Percentiles rank a stretch among this genome's conserved stretches.
Conservation (phyloP, 2,113 vertebrate species). For the Beaufortia kweichowensis region DNA sequence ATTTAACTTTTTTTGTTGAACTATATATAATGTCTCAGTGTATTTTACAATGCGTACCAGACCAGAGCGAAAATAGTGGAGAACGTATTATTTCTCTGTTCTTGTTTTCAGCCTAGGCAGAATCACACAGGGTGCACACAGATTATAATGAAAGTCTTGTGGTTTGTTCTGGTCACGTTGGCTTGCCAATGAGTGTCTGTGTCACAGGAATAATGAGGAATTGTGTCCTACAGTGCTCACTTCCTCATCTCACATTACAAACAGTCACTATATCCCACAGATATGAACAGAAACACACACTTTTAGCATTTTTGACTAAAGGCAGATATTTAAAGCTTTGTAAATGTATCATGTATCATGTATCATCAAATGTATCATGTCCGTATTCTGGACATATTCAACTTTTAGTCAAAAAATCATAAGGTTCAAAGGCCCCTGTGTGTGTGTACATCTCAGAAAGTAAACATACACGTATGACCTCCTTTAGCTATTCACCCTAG, state of each 20-base stretch:
- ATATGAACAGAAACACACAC: too few relatives aligned
- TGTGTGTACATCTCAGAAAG: background rate
- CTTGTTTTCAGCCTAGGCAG: background rate
- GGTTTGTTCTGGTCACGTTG: conserved; percentile 28
- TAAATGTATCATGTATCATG: too few relatives aligned
- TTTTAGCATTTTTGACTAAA: too few relatives aligned
- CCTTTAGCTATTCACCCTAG: too few relatives aligned
- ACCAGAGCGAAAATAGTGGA: background rate
- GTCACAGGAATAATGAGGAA: conserved; percentile 33
- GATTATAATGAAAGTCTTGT: conserved; percentile 46
- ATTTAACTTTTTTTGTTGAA: too few relatives aligned
- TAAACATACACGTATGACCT: background rate
- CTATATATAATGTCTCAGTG: background rate
- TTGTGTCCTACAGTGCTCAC: conserved; percentile 33
- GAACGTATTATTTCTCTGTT: background rate
- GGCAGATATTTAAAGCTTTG: background rate
- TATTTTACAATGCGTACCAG: background rate
- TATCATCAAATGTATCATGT: too few relatives aligned
- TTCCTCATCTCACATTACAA: conserved; percentile 9
- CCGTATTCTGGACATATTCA: background rate
- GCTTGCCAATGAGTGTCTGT: background rate
- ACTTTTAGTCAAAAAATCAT: background rate
- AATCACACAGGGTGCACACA: background rate
- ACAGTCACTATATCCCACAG: too few relatives aligned
- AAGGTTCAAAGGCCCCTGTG: background rate